Percentiles rank a stretch among this genome's conserved stretches.
Conservation (phyloP, 2,888 invertebrate genomes). For the Stenodema calcarata region DNA sequence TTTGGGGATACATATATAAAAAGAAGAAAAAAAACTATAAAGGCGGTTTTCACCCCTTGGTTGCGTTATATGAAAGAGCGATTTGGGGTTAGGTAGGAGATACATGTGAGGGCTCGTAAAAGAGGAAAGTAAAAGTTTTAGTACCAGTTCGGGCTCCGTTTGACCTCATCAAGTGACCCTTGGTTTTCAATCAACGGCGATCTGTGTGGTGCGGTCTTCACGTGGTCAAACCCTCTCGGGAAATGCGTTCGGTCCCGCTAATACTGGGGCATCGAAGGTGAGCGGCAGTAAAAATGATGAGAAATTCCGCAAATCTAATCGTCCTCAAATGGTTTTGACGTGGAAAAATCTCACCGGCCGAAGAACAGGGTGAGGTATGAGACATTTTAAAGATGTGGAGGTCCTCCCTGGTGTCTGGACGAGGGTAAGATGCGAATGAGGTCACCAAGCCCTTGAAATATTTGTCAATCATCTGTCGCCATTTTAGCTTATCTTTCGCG, state of each 20-base stretch:
- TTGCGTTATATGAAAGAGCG: neutral
- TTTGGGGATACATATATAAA: no score
- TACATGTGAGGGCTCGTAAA: neutral
- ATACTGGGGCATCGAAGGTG: neutral
- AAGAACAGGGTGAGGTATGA: no score
- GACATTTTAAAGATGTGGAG: no score
- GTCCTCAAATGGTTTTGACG: neutral
- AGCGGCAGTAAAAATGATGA: neutral
- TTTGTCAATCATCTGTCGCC: no score
- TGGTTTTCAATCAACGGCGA: neutral
- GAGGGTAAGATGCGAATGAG: no score
- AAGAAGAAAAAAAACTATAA: neutral
- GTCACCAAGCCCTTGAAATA: no score
- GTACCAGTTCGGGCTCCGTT: neutral
- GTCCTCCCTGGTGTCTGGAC: no score
- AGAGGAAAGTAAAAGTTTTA: neutral
- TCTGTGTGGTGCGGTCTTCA: neutral
- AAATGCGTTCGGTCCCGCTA: neutral
- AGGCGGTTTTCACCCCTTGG: neutral
- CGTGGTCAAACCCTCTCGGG: neutral
- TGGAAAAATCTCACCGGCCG: neutral
- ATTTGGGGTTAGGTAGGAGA: neutral
- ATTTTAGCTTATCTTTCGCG: no score
- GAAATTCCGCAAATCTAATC: neutral
- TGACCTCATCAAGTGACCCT: neutral